Evolutionary conservation across 2,888 invertebrate species (phyloP).

Genomic region (Hyposoter dolosus): DNA sequence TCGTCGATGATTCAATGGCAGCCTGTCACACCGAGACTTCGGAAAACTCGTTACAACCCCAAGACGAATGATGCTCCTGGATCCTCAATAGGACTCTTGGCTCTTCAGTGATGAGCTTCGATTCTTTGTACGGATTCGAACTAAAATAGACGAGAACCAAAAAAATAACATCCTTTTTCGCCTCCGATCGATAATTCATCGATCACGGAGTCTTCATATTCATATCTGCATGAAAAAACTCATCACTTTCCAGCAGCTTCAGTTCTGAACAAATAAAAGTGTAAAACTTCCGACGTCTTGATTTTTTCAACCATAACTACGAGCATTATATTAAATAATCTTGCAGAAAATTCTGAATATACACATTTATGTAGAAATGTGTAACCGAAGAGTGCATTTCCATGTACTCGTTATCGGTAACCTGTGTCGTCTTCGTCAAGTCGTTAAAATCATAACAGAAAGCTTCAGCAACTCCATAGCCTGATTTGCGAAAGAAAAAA

Average conservation of each 20-base stretch:
- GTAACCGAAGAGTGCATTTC: slow-evolving; percentile 66
- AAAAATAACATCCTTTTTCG: not conserved
- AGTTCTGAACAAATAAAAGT: not conserved
- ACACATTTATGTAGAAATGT: slow-evolving; percentile 33
- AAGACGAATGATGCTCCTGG: slow-evolving; percentile 21
- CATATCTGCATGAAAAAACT: not conserved
- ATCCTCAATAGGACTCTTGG: slow-evolving; percentile 1
- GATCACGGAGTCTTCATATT: not conserved
- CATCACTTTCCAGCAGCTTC: not conserved
- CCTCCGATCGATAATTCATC: not conserved
- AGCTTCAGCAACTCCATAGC: slow-evolving; percentile 25
- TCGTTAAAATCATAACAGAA: slow-evolving; percentile 66
- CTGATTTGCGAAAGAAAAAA: slow-evolving; percentile 13
- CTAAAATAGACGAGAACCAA: not conserved
- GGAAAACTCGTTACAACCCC: slow-evolving; percentile 11
- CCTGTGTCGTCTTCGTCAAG: slow-evolving; percentile 67
- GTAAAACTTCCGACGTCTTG: not conserved
- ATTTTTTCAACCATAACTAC: not conserved
- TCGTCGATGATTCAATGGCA: slow-evolving; percentile 41
- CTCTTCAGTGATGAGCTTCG: not conserved
- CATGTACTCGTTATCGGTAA: slow-evolving; percentile 63
- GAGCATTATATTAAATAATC: not conserved
- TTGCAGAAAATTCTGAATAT: not conserved
- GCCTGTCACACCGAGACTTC: slow-evolving; percentile 26
- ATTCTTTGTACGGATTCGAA: not conserved